phyloP scores from a whole-genome alignment of 2,888 invertebrate species.

The Oconnorella tubifera region DNA sequence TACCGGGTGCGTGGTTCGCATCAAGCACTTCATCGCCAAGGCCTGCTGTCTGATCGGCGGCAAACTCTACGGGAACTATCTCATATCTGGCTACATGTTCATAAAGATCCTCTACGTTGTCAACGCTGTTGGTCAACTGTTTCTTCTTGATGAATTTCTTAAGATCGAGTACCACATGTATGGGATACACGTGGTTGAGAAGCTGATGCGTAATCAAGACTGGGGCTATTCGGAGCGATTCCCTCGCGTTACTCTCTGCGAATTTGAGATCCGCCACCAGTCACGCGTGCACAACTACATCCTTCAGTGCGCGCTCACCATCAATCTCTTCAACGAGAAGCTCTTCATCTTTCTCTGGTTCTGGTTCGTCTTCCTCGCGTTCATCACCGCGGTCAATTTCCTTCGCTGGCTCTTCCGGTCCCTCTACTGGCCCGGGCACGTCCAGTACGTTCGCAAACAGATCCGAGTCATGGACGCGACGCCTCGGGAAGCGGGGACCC shows the following conservation, averaged over 20 bases:
- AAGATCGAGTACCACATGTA: constrained; percentile 56
- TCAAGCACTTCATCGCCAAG: constrained; percentile 54
- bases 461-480: constrained; percentile 38
- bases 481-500: constrained; percentile 37
- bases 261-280: constrained; percentile 50
- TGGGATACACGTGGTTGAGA: constrained; percentile 58
- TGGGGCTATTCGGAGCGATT: constrained; percentile 53
- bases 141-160: constrained; percentile 58
- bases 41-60: constrained; percentile 55
- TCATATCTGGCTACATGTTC: constrained; percentile 58
- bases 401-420: constrained; percentile 40
- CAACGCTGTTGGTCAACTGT: constrained; percentile 58
- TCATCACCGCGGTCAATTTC: constrained; percentile 38
- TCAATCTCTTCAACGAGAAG: constrained; percentile 44
- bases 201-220: constrained; percentile 53
- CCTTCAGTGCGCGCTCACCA: constrained; percentile 42
- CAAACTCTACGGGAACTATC: constrained; percentile 57
- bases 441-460: constrained; percentile 38
- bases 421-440: constrained; percentile 40
- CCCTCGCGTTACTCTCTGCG: constrained; percentile 55
- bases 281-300: constrained; percentile 40
- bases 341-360: constrained; percentile 45
- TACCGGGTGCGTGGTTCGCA: constrained; percentile 51
- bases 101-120: constrained; percentile 56
- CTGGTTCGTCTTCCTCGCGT: constrained; percentile 40